Percentiles rank a stretch among this genome's conserved stretches.
Evolutionary conservation across 2,113 vertebrate species (phyloP).

Genomic region (Heterotilapia buettikoferi): DNA sequence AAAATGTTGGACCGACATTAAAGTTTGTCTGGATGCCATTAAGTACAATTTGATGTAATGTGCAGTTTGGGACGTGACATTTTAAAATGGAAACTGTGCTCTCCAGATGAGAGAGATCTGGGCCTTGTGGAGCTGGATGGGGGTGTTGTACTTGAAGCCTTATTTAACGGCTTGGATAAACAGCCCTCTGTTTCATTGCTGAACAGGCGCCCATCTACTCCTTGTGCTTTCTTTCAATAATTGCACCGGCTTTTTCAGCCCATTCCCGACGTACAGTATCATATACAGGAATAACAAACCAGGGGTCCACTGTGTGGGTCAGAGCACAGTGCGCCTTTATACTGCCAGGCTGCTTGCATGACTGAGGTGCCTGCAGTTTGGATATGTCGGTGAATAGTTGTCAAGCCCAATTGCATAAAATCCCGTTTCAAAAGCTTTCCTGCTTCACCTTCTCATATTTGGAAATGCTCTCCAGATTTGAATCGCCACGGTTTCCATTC

Average conservation of each 20-base stretch:
- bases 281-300: conserved; percentile 72
- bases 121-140: conserved; percentile 41
- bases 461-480: conserved; percentile 48
- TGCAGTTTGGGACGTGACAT: conserved; percentile 76
- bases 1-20: conserved; percentile 79
- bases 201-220: conserved; percentile 49
- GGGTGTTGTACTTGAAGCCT: conserved; percentile 66
- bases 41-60: conserved; percentile 83
- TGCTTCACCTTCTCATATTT: conserved; percentile 53
- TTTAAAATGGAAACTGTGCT: conserved; percentile 76
- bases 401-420: conserved; percentile 55
- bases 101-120: conserved; percentile 75
- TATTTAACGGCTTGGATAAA: conserved; percentile 76
- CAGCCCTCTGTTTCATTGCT: conserved; percentile 65
- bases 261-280: conserved; percentile 60
- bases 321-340: conserved; percentile 70
- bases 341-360: conserved; percentile 26
- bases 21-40: conserved; percentile 84
- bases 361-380: conserved; percentile 44
- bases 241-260: conserved; percentile 44
- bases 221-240: conserved; percentile 62
- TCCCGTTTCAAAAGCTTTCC: conserved; percentile 34
- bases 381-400: conserved; percentile 33
- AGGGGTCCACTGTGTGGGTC: conserved; percentile 40
- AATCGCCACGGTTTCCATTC: conserved; percentile 22